A percentile compares a stretch with the other conserved stretches of the same genome.
phyloP scores from a whole-genome alignment of 2,113 vertebrate genomes.

The Paedocypris sp. region DNA sequence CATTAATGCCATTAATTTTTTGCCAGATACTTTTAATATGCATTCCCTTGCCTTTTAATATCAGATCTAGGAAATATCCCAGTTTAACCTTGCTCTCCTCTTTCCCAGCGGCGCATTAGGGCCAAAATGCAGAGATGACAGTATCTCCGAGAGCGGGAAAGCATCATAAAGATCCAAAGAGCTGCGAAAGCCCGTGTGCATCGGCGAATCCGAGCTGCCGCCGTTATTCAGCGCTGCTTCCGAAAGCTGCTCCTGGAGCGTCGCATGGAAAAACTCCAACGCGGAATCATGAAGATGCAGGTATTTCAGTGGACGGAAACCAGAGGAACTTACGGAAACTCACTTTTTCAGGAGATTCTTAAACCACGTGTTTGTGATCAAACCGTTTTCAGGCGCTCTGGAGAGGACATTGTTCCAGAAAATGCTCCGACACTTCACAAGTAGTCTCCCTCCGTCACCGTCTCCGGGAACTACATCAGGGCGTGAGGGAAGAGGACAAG shows the following conservation, averaged over 20 bases:
- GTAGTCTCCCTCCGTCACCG: constrained; percentile 60
- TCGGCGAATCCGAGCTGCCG: constrained; percentile 57
- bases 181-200: constrained; percentile 44
- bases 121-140: constrained; percentile 56
- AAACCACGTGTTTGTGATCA: too few relatives aligned
- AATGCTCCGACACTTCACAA: constrained; percentile 59
- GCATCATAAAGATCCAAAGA: constrained; percentile 50
- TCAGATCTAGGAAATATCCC: too few relatives aligned
- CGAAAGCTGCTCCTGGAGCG: constrained; percentile 52
- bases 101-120: too few relatives aligned
- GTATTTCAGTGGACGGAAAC: constrained; percentile 52
- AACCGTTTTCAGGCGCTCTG: constrained; percentile 96
- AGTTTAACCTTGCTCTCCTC: too few relatives aligned
- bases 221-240: constrained; percentile 55
- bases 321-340: neutral
- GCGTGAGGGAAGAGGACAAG: constrained; percentile 71
- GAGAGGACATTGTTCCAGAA: constrained; percentile 81
- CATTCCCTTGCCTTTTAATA: too few relatives aligned
- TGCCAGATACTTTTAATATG: too few relatives aligned
- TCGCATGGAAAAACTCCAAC: constrained; percentile 43
- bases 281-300: constrained; percentile 70
- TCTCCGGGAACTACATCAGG: constrained; percentile 56
- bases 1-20: too few relatives aligned
- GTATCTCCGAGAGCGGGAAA: constrained; percentile 48
- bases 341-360: too few relatives aligned